A percentile compares a stretch with the other conserved stretches of the same genome.
Conservation (phyloP, 2,113 vertebrate species). For the Acanthisitta chloris region DNA sequence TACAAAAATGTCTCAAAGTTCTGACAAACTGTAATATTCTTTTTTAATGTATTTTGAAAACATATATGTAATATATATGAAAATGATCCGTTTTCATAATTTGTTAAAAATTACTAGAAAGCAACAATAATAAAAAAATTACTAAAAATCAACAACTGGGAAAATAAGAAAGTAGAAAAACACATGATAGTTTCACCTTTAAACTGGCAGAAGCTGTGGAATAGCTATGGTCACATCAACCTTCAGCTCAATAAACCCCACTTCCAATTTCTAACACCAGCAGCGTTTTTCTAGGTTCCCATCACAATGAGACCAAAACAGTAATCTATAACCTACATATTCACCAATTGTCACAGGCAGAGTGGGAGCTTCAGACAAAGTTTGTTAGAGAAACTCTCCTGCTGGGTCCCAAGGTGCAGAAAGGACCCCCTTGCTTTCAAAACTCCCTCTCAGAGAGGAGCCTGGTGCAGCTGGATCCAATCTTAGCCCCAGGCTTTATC, state of each 20-base stretch:
- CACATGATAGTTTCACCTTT: background rate
- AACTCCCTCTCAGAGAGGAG: too few species aligned
- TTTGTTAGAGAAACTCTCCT: too few species aligned
- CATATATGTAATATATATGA: too few species aligned
- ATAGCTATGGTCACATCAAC: background rate
- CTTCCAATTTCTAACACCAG: background rate
- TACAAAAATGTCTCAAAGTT: background rate
- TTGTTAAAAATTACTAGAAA: background rate
- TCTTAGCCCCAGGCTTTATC: too few species aligned
- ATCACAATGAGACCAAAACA: background rate
- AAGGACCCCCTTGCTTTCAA: too few species aligned
- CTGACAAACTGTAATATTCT: background rate
- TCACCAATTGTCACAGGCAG: too few species aligned
- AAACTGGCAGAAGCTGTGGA: background rate
- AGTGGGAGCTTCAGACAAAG: too few species aligned
- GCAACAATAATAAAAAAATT: background rate
- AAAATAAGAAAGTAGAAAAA: background rate
- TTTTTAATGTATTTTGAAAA: background rate
- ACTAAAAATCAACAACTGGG: background rate
- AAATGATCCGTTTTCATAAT: background rate
- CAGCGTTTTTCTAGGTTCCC: background rate
- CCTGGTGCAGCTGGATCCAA: too few species aligned
- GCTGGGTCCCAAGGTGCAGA: too few species aligned
- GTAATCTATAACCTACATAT: too few species aligned
- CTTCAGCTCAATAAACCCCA: background rate